A percentile compares a stretch with the other conserved stretches of the same genome.
Evolutionary conservation across 1,140 invertebrate species (phyloP).

Genomic region (Rhagoletis pomonella): DNA sequence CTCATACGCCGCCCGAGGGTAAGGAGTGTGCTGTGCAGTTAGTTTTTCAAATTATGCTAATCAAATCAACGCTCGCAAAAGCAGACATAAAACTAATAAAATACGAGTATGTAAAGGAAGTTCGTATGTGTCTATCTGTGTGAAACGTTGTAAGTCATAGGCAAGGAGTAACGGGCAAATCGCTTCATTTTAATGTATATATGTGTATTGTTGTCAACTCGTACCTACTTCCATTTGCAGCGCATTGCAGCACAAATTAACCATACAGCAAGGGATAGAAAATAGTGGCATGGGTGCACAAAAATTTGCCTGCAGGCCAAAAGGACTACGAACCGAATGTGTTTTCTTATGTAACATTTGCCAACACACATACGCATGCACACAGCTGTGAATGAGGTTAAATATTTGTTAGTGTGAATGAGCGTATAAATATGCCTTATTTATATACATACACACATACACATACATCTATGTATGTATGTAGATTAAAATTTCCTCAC

Average conservation of each 20-base stretch:
- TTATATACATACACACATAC: background rate
- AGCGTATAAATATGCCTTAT: too few species aligned
- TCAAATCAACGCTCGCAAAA: conserved; percentile 40
- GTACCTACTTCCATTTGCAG: background rate
- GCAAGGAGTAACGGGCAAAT: conserved; percentile 21
- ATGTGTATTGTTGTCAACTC: background rate
- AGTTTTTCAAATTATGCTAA: conserved; percentile 53
- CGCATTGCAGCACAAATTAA: conserved; percentile 4
- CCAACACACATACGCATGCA: too few species aligned
- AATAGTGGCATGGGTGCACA: background rate
- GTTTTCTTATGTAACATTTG: background rate
- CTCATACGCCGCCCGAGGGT: background rate
- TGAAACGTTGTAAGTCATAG: background rate
- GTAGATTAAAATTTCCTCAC: conserved; percentile 42
- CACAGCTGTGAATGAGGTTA: too few species aligned
- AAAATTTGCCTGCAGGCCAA: conserved; percentile 31
- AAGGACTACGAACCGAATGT: background rate
- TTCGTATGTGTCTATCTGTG: background rate
- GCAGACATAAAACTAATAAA: conserved; percentile 24
- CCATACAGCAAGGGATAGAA: background rate
- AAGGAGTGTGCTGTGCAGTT: background rate
- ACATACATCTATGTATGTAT: background rate
- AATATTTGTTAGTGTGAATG: too few species aligned
- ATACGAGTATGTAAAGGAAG: too few species aligned
- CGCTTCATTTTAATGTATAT: background rate